Conservation (phyloP, 2,113 vertebrate species). For the Dolichallabes microphthalmus region DNA sequence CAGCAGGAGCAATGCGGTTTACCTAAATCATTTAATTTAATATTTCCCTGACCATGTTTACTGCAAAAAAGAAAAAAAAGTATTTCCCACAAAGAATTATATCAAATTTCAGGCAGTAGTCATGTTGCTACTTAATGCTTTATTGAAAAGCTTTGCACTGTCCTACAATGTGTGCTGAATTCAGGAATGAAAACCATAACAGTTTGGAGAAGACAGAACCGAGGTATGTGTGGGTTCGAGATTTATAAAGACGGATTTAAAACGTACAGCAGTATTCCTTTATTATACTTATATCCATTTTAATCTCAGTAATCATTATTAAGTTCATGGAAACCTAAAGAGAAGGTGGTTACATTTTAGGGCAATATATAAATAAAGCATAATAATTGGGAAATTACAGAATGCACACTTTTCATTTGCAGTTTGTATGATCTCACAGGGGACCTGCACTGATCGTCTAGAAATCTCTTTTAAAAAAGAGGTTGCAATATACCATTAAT, state of each 20-base stretch:
- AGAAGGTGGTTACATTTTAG: not conserved
- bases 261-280: not conserved
- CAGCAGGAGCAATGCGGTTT: conserved; percentile 12
- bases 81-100: conserved; percentile 2
- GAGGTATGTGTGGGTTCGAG: not conserved
- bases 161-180: not conserved
- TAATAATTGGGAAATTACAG: not conserved
- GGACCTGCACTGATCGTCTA: not conserved
- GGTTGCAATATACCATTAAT: not conserved
- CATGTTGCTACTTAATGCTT: not conserved
- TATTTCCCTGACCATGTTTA: not conserved
- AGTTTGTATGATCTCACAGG: not conserved
- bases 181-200: not conserved
- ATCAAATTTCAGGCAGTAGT: not conserved
- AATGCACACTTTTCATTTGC: not conserved
- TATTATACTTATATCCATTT: not conserved
- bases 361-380: not conserved
- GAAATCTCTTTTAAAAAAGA: not conserved
- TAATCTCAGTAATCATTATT: not conserved
- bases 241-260: not conserved
- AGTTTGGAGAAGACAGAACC: not conserved
- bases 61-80: not conserved
- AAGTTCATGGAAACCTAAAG: not conserved
- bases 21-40: conserved; percentile 4
- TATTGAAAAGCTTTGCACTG: not conserved